phyloP scores from a whole-genome alignment of 2,797 vertebrate genomes.

The Sebastes glaucus region DNA sequence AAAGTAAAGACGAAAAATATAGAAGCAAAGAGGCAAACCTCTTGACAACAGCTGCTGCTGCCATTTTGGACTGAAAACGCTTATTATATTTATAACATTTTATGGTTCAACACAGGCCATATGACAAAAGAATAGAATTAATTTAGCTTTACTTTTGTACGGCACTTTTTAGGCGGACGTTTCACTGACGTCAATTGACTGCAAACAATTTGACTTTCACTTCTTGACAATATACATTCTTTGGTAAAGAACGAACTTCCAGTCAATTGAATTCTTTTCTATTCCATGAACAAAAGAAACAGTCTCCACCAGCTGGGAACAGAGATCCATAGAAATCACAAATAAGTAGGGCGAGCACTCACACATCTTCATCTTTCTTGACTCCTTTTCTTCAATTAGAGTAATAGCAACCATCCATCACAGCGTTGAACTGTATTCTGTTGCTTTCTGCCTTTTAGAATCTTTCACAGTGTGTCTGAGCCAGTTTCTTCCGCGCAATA shows the following conservation, averaged over 20 bases:
- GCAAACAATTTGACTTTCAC: no score
- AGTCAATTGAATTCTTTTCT: neutral
- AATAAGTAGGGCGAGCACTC: neutral
- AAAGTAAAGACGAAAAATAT: neutral
- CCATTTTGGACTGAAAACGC: no score
- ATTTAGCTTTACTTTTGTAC: no score
- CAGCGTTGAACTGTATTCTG: neutral
- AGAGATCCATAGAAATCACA: slow-evolving; percentile 6
- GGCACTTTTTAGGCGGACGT: no score
- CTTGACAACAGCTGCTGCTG: no score
- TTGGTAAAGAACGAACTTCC: neutral
- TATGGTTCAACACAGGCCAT: no score
- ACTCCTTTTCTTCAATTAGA: slow-evolving; percentile 29
- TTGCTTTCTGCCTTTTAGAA: slow-evolving; percentile 19
- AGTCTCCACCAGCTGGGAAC: slow-evolving; percentile 1
- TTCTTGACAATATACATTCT: no score
- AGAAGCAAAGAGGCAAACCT: no score
- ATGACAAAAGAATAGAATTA: no score
- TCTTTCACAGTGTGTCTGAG: slow-evolving; percentile 1
- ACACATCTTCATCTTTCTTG: neutral
- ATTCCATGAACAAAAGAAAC: neutral
- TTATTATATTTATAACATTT: no score
- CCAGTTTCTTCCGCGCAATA: slow-evolving; percentile 41
- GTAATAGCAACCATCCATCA: slow-evolving; percentile 12
- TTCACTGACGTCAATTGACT: no score